A percentile compares a stretch with the other conserved stretches of the same genome.
Evolutionary conservation across 2,888 invertebrate species (phyloP).

Genomic region (Reticulitermes lucifugus): DNA sequence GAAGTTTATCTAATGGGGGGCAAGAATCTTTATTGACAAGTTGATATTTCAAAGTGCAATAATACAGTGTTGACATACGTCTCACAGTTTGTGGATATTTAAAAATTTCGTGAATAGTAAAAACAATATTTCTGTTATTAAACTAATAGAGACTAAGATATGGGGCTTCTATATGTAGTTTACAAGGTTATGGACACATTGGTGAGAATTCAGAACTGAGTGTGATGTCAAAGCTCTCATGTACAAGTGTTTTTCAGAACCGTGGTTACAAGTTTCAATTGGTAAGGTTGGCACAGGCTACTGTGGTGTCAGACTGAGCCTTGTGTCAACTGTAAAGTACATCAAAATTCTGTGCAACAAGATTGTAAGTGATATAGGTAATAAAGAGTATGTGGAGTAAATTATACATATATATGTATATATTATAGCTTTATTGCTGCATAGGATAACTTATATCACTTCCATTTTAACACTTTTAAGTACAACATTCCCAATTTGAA

Average conservation of each 20-base stretch:
- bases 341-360: conserved; percentile 7
- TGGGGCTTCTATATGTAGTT: conserved; percentile 16
- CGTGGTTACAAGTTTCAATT: too few species aligned
- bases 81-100: background rate
- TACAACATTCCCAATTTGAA: too few species aligned
- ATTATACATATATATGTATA: background rate
- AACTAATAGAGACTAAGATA: background rate
- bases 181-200: background rate
- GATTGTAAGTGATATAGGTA: background rate
- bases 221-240: background rate
- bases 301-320: background rate
- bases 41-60: conserved; percentile 16
- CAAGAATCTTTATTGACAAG: background rate
- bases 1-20: background rate
- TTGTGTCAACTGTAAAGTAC: background rate
- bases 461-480: too few species aligned
- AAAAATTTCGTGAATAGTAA: background rate
- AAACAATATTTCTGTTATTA: background rate
- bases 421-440: background rate
- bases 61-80: background rate
- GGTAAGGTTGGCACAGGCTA: background rate
- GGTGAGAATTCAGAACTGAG: background rate
- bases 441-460: background rate
- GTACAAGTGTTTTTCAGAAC: background rate
- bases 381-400: background rate